Percentiles rank a stretch among this genome's conserved stretches.
These are phyloP conservation scores for Melipona bicolor DNA, from an alignment of 2,888 invertebrate species.

Conservation along the genomic window DNA sequence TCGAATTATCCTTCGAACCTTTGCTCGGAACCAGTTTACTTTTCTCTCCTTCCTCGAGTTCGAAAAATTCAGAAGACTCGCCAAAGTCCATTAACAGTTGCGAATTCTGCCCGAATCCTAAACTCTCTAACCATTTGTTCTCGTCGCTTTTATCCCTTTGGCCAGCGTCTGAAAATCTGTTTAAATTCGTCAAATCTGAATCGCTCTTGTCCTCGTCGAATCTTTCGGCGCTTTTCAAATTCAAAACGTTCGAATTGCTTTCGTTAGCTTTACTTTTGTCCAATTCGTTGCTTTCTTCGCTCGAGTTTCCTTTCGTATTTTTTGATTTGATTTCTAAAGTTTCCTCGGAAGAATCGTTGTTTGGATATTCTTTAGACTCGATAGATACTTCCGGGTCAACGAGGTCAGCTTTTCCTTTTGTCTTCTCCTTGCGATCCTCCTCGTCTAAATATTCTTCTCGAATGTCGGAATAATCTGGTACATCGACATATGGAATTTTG, in stretches of 20 bases:
- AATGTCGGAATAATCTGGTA: conserved; percentile 76
- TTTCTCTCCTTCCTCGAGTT: not conserved
- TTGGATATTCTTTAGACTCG: not conserved
- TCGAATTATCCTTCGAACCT: not conserved
- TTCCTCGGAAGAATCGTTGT: not conserved
- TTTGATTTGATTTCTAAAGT: not conserved
- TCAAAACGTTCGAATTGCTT: not conserved
- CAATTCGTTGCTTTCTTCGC: not conserved
- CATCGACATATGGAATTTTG: conserved; percentile 77
- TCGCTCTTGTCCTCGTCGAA: no score
- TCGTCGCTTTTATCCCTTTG: not conserved
- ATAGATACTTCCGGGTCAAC: conserved; percentile 55
- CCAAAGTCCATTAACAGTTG: no score
- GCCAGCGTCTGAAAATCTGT: not conserved
- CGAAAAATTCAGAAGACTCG: not conserved
- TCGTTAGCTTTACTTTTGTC: not conserved
- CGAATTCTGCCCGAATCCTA: no score
- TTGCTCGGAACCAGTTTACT: conserved; percentile 65
- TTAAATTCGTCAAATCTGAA: not conserved
- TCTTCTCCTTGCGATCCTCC: conserved; percentile 57
- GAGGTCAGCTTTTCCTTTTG: conserved; percentile 39
- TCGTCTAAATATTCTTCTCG: conserved; percentile 75
- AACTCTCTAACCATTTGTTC: conserved; percentile 77
- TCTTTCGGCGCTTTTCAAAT: no score
- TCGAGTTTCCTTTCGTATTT: no score